Conservation (phyloP, 2,888 invertebrate genomes). For the Phortica magna region DNA sequence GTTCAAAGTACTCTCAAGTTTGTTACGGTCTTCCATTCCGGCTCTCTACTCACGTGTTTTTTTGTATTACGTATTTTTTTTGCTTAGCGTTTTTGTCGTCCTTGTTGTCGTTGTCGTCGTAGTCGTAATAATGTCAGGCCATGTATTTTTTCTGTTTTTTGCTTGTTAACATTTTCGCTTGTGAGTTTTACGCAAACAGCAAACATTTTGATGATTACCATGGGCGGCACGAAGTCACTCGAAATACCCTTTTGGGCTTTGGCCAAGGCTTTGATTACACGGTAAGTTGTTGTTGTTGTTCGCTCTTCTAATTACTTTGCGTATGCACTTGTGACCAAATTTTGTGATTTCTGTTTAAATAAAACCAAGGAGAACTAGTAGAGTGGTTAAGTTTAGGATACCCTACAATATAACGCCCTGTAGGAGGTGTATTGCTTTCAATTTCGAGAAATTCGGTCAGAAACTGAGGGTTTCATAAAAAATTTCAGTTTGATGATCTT, state of each 20-base stretch:
- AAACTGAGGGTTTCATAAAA: no score
- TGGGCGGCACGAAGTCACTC: constrained; percentile 90
- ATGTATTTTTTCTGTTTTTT: constrained; percentile 36
- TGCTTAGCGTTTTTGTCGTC: constrained; percentile 35
- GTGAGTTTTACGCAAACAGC: constrained; percentile 25
- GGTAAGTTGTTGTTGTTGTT: constrained; percentile 70
- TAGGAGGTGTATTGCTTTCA: no score
- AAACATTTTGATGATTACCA: constrained; percentile 80
- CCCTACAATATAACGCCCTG: no score
- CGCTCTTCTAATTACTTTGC: constrained; percentile 46
- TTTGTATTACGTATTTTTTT: neutral
- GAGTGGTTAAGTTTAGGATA: no score
- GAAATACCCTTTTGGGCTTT: constrained; percentile 89
- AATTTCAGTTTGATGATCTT: no score
- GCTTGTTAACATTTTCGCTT: constrained; percentile 42
- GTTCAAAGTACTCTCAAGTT: constrained; percentile 18
- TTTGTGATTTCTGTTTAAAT: constrained; percentile 36
- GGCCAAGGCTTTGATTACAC: constrained; percentile 83
- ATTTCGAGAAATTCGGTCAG: no score
- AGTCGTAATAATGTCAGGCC: constrained; percentile 22
- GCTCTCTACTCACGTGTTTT: neutral
- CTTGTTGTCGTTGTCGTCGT: constrained; percentile 3
- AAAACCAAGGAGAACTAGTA: no score
- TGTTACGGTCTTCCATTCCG: neutral
- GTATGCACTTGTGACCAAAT: constrained; percentile 40